phyloP scores from a whole-genome alignment of 2,888 invertebrate species.

The Lymantria monacha region DNA sequence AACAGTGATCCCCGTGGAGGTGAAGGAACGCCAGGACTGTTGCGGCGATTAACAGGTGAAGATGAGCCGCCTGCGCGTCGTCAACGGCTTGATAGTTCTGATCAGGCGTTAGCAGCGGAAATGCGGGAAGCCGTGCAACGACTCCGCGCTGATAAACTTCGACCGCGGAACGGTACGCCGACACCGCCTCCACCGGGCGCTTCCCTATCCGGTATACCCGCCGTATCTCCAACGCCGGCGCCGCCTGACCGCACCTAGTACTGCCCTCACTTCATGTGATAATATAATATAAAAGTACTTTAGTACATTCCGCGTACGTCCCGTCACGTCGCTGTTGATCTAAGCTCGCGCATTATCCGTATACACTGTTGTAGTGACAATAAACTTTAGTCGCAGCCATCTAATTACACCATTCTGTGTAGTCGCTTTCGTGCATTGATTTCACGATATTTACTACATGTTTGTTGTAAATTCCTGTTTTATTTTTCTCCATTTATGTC shows the following conservation, averaged over 20 bases:
- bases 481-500: constrained; percentile 38
- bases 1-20: constrained; percentile 49
- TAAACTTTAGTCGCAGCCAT: constrained; percentile 52
- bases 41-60: constrained; percentile 88
- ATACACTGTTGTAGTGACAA: constrained; percentile 72
- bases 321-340: constrained; percentile 28
- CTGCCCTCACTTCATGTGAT: constrained; percentile 68
- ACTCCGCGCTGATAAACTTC: constrained; percentile 73
- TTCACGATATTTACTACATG: constrained; percentile 23
- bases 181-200: constrained; percentile 57
- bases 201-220: constrained; percentile 9
- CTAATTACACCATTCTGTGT: constrained; percentile 5
- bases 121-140: constrained; percentile 77
- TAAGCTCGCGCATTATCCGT: constrained; percentile 35
- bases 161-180: constrained; percentile 65
- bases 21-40: constrained; percentile 83
- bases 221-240: constrained; percentile 40
- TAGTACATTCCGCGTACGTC: constrained; percentile 67
- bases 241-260: constrained; percentile 37
- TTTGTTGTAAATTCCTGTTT: constrained; percentile 38
- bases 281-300: constrained; percentile 72
- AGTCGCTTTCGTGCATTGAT: constrained; percentile 15
- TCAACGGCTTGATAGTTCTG: constrained; percentile 80
- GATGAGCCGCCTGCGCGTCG: constrained; percentile 79
- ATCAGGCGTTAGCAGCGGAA: constrained; percentile 70